Conservation (phyloP, 2,797 vertebrate genomes). For the Rhinoraja longicauda region DNA sequence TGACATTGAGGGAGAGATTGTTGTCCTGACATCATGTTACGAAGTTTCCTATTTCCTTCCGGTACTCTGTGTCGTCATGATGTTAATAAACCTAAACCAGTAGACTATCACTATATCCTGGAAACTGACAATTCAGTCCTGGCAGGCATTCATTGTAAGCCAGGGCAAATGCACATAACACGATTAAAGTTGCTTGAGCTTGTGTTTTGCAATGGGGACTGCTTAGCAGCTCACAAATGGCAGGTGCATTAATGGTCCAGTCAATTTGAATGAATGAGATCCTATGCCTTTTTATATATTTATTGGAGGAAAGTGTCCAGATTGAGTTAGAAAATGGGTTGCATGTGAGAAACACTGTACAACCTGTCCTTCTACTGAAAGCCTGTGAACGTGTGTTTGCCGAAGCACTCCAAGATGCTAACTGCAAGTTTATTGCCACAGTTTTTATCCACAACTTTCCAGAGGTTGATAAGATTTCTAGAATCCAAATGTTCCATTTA, state of each 20-base stretch:
- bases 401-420: neutral
- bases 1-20: no score
- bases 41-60: no score
- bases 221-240: neutral
- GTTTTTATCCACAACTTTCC: neutral
- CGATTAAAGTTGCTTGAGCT: neutral
- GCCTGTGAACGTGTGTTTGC: no score
- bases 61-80: no score
- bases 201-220: neutral
- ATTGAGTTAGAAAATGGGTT: neutral
- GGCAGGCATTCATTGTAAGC: neutral
- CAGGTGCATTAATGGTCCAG: neutral
- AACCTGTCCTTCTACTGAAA: neutral
- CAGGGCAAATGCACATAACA: neutral
- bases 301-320: neutral
- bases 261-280: neutral
- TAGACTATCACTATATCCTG: neutral
- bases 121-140: neutral
- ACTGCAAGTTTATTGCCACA: neutral
- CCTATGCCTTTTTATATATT: neutral
- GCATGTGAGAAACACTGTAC: neutral
- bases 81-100: no score
- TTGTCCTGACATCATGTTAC: no score
- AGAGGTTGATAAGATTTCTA: neutral
- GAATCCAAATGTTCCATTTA: constrained; percentile 26